A percentile compares a stretch with the other conserved stretches of the same genome.
Conservation (phyloP, 2,113 vertebrate species). For the Ammodytes marinus region DNA sequence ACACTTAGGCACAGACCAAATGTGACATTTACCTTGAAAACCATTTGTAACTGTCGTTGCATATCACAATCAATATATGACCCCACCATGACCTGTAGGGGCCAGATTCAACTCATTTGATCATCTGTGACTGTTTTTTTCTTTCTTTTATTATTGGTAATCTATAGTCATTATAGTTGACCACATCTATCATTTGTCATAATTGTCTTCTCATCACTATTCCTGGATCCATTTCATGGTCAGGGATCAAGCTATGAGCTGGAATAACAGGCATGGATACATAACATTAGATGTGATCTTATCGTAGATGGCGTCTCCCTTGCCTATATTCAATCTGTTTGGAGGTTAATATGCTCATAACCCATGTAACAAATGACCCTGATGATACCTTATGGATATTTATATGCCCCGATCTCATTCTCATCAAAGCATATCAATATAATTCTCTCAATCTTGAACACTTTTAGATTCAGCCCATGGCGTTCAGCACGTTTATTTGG, state of each 20-base stretch:
- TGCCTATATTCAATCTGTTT: slow-evolving; percentile 20
- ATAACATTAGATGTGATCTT: slow-evolving; percentile 5
- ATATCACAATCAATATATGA: slow-evolving; percentile 53
- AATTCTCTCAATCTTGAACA: not conserved
- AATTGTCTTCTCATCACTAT: slow-evolving; percentile 19
- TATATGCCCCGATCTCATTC: not conserved
- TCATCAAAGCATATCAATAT: not conserved
- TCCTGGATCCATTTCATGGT: slow-evolving; percentile 44
- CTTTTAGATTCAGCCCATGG: not conserved
- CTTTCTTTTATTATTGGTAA: slow-evolving; percentile 29
- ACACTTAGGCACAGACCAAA: slow-evolving; percentile 32
- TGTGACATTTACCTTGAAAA: slow-evolving; percentile 47
- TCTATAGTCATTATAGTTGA: slow-evolving; percentile 55
- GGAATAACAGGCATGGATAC: slow-evolving; percentile 16
- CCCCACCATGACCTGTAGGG: not conserved
- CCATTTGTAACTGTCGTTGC: slow-evolving; percentile 40
- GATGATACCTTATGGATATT: not conserved
- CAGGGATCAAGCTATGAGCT: slow-evolving; percentile 40
- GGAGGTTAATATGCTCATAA: slow-evolving; percentile 14
- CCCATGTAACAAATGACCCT: slow-evolving; percentile 3
- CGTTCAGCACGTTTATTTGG: not conserved
- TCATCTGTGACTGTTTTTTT: slow-evolving; percentile 37
- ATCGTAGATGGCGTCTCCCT: not conserved
- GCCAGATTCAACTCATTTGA: slow-evolving; percentile 29
- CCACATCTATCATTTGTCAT: slow-evolving; percentile 59